These are phyloP conservation scores for Pangasianodon hypophthalmus DNA, from an alignment of 2,113 vertebrate genomes.

Conservation along the genomic window DNA sequence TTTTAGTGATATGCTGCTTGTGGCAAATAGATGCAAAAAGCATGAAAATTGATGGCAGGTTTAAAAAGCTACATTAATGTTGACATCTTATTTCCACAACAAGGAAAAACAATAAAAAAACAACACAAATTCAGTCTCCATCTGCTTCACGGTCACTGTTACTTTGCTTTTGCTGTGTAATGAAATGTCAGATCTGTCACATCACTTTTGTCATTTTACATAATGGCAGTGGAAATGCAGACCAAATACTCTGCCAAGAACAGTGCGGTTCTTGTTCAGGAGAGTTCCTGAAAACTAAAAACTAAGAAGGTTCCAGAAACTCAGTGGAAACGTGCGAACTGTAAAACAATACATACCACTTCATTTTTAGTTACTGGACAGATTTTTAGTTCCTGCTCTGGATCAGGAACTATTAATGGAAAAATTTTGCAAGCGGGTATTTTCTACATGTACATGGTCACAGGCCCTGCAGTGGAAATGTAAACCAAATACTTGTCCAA, in stretches of 20 bases:
- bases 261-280: neutral
- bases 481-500: neutral
- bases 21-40: neutral
- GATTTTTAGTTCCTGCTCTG: neutral
- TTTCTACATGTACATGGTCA: neutral
- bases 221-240: neutral
- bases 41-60: neutral
- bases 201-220: neutral
- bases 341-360: neutral
- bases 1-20: neutral
- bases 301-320: neutral
- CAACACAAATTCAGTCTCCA: neutral
- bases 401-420: neutral
- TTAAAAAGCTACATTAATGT: neutral
- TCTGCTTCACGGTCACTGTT: neutral
- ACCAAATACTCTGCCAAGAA: neutral
- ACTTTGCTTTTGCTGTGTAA: neutral
- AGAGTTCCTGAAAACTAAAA: neutral
- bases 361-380: neutral
- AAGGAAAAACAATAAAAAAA: neutral
- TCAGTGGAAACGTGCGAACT: neutral
- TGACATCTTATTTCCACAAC: neutral
- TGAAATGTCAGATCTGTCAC: neutral
- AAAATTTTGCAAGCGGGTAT: neutral
- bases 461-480: neutral